Evolutionary conservation across 1,140 invertebrate species (phyloP).

Genomic region (Cataglyphis hispanica): DNA sequence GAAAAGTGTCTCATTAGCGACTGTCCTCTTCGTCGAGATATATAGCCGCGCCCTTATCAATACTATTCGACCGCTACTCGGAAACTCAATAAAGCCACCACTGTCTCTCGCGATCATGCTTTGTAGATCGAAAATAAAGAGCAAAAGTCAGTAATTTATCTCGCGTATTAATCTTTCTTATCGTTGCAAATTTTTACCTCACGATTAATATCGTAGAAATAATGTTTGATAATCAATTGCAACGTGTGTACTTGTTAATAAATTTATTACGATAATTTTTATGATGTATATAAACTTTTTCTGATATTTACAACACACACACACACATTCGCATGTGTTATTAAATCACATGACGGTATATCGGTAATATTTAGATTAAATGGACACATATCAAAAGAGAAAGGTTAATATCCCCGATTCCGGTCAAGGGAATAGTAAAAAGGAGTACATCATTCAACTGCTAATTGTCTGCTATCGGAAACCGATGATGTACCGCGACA

Average conservation of each 20-base stretch:
- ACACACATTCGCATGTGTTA: too few species aligned
- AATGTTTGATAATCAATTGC: neutral
- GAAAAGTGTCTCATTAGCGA: constrained; percentile 65
- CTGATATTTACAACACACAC: neutral
- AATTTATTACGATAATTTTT: constrained; percentile 11
- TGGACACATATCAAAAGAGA: neutral
- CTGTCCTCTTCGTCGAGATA: constrained; percentile 4
- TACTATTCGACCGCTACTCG: neutral
- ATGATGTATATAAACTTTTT: neutral
- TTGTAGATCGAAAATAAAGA: neutral
- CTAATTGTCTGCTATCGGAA: constrained; percentile 37
- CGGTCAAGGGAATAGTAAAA: neutral
- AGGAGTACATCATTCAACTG: neutral
- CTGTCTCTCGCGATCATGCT: constrained; percentile 5
- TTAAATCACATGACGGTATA: neutral
- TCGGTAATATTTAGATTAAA: constrained; percentile 16
- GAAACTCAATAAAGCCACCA: constrained; percentile 43
- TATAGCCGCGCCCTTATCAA: constrained; percentile 39
- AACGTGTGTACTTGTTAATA: neutral
- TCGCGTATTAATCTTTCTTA: neutral
- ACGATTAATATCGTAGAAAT: neutral
- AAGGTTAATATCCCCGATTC: constrained; percentile 14
- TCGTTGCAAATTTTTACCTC: neutral
- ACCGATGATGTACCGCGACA: constrained; percentile 19
- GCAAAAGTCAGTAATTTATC: constrained; percentile 28